Percentiles rank a stretch among this genome's conserved stretches.
Evolutionary conservation across 1,140 invertebrate species (phyloP).

Genomic region (Temnothorax curvispinosus): DNA sequence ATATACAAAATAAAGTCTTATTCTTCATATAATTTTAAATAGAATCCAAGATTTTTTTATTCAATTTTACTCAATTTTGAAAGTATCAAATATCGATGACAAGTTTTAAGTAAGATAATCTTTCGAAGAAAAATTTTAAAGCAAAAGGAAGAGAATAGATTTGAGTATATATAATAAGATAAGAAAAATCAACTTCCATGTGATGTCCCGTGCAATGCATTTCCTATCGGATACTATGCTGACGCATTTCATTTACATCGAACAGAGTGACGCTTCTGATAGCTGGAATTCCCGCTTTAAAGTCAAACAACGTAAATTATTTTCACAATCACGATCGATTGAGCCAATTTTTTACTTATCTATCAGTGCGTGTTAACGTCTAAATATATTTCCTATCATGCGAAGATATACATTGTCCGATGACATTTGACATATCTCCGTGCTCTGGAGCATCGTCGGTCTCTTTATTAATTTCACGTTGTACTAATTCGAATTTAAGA

Average conservation of each 20-base stretch:
- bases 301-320: background rate
- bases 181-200: background rate
- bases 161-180: background rate
- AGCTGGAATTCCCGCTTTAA: slow-evolving; percentile 42
- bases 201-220: background rate
- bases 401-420: background rate
- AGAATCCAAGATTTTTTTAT: background rate
- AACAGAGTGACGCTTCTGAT: slow-evolving; percentile 34
- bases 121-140: background rate
- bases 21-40: background rate
- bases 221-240: background rate
- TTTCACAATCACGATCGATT: slow-evolving; percentile 36
- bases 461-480: background rate
- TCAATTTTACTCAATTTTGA: background rate
- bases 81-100: background rate
- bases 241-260: slow-evolving; percentile 12
- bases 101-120: background rate
- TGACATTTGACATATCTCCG: background rate
- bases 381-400: background rate
- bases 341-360: slow-evolving; percentile 4
- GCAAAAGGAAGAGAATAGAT: background rate
- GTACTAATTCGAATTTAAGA: background rate
- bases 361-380: background rate
- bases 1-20: background rate
- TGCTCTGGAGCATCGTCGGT: background rate